phyloP scores from a whole-genome alignment of 2,113 vertebrate genomes.

The Microcebus lehilahytsara region DNA sequence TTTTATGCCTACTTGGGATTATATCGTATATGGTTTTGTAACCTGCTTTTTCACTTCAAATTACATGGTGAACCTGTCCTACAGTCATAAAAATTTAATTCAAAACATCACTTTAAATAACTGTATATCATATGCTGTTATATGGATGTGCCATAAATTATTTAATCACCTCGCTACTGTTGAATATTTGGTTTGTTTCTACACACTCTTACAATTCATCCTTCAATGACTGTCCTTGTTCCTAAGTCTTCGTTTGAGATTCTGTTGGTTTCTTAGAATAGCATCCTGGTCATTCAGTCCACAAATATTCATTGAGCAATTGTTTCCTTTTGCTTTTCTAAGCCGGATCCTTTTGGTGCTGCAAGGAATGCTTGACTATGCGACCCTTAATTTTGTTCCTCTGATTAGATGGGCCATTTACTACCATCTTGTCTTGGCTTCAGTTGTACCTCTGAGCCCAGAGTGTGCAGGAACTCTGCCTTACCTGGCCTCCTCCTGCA shows the following conservation, averaged over 20 bases:
- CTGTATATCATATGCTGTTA: slow-evolving; percentile 10
- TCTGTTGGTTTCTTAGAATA: slow-evolving; percentile 24
- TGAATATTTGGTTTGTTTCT: slow-evolving; percentile 52
- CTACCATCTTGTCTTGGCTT: not conserved
- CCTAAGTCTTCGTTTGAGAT: not conserved
- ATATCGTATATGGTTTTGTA: slow-evolving; percentile 27
- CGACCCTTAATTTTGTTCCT: not conserved
- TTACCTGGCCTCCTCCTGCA: not conserved
- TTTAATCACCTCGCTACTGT: slow-evolving; percentile 41
- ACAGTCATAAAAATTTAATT: slow-evolving; percentile 66
- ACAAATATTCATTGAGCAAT: not conserved
- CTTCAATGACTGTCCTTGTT: not conserved
- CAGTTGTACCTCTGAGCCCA: not conserved
- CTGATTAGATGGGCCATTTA: not conserved
- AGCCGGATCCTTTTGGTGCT: not conserved
- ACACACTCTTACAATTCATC: slow-evolving; percentile 23
- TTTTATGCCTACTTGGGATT: slow-evolving; percentile 48
- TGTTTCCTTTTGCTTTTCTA: not conserved
- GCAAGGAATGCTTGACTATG: not conserved
- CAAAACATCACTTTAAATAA: slow-evolving; percentile 58
- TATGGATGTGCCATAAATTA: slow-evolving; percentile 45
- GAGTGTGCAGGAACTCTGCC: not conserved
- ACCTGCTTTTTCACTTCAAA: slow-evolving; percentile 60
- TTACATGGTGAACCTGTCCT: slow-evolving; percentile 61
- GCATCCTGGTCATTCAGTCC: not conserved